phyloP scores from a whole-genome alignment of 2,113 vertebrate genomes.

The Cnemophilus loriae region DNA sequence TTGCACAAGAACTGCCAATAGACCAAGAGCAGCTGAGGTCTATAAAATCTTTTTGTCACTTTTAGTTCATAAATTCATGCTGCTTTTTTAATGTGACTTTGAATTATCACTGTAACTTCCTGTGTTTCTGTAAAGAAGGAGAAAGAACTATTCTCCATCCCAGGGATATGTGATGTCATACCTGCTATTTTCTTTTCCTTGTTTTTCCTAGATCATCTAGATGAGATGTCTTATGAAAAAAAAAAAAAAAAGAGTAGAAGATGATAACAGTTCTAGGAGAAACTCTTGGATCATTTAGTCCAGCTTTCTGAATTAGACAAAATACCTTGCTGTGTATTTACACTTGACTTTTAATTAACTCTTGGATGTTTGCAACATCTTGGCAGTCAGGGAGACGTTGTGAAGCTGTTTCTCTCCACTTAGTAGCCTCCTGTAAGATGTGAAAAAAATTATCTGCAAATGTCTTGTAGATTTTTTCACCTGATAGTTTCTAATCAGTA shows the following conservation, averaged over 20 bases:
- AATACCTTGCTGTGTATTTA: background rate
- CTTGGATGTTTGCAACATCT: background rate
- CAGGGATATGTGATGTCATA: background rate
- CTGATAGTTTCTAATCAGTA: background rate
- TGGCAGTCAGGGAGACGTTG: background rate
- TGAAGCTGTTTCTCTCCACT: background rate
- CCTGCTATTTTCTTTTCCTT: background rate
- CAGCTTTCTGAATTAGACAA: background rate
- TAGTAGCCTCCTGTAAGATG: background rate
- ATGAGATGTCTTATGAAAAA: background rate
- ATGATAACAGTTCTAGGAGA: background rate
- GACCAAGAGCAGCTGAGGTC: background rate
- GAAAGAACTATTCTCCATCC: background rate
- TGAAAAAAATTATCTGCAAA: background rate
- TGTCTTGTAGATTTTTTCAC: fast-evolving
- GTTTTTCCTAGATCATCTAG: background rate
- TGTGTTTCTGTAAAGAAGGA: background rate
- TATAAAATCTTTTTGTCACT: background rate
- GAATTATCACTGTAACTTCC: background rate
- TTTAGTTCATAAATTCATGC: background rate
- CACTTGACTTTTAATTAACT: background rate
- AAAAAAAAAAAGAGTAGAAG: background rate
- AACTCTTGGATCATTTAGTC: background rate
- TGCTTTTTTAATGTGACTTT: background rate
- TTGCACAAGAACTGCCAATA: background rate